Base-by-base conservation (phyloP, 2,888 invertebrate genomes). In the Rhingia rostrata region DNA sequence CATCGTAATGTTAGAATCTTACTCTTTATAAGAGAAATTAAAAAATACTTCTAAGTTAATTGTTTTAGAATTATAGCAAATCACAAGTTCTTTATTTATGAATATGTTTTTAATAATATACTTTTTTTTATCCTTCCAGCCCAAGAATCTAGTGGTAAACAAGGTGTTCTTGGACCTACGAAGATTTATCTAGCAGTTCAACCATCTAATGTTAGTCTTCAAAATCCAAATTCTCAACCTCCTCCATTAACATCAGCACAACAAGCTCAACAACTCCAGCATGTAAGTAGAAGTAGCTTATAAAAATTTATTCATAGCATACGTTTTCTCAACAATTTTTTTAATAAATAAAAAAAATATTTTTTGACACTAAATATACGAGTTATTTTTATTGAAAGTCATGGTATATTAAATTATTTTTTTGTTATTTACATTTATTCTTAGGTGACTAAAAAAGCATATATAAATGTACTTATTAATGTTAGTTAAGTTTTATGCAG, bases 111-210 rank as follows among this genome's bases (percentile, higher is more conserved):
- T 45, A 43, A 60, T 35, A 58, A 22, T 32, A 33, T 2, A 53
- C 35, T 32, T 56, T 33, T 14, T 39, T 14, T 39, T 6, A 9
- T 7, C n/a, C 0, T 63, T 92, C 91, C 72, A 92, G 96, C 96
- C 33, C 97, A 97, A 95, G 96, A 96, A 87, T 95, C 95, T 4
- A 96, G 95, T 14, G 97, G 96, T 47, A 96, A 96, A 90, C 95
- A 96, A 90, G 96, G 96, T 49, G 96, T 96, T 87, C 91, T 97
- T 83, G 97, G 96, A 3, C 97, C 97, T 7, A 95, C 96, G 7
- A 97, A 96, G 92, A 96, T 97, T 89, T 97, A 96, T 89, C 92
- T 97, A 78, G 96, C 96, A 0, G 96, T 97, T 67, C 96, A 96
- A 89, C 96, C 97, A n/a, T 92, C 94, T 63, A 89, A 87, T 79